Conservation (phyloP, 2,888 invertebrate genomes). For the Eupithecia pulchellata region DNA sequence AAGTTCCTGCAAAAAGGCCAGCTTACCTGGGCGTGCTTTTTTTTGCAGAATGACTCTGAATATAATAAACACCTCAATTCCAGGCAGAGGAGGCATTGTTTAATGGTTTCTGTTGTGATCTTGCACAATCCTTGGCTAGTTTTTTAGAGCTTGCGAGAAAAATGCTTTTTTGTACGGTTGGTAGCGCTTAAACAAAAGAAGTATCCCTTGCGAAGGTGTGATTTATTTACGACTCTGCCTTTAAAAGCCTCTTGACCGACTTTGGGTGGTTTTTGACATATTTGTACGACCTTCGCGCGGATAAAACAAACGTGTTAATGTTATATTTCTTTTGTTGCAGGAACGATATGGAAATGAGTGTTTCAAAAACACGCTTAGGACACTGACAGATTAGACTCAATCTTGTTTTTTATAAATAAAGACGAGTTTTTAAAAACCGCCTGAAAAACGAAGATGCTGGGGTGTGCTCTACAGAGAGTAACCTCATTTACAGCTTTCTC, state of each 20-base stretch:
- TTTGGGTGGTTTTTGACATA: conserved; percentile 70
- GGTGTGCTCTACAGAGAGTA: conserved; percentile 78
- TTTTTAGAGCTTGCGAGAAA: conserved; percentile 75
- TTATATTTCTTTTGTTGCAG: conserved; percentile 76
- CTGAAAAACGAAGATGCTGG: conserved; percentile 81
- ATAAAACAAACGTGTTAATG: conserved; percentile 60
- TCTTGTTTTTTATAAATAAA: conserved; percentile 51
- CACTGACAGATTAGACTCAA: conserved; percentile 37
- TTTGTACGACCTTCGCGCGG: conserved; percentile 55
- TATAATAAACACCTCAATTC: conserved; percentile 85
- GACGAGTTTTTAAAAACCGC: conserved; percentile 60
- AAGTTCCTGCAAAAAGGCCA: conserved; percentile 78
- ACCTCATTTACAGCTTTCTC: conserved; percentile 68
- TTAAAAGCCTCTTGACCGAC: conserved; percentile 75
- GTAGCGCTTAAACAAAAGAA: conserved; percentile 84
- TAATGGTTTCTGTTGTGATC: conserved; percentile 84
- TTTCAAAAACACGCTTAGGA: conserved; percentile 54
- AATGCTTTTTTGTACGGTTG: conserved; percentile 79
- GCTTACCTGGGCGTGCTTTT: conserved; percentile 77
- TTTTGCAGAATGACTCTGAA: conserved; percentile 76
- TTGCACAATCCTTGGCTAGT: conserved; percentile 80
- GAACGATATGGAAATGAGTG: conserved; percentile 75
- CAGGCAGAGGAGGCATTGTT: conserved; percentile 81
- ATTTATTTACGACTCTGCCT: conserved; percentile 82
- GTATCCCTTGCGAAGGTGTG: conserved; percentile 77